Conservation (phyloP, 2,113 vertebrate species). For the Phylloscopus whistleri region DNA sequence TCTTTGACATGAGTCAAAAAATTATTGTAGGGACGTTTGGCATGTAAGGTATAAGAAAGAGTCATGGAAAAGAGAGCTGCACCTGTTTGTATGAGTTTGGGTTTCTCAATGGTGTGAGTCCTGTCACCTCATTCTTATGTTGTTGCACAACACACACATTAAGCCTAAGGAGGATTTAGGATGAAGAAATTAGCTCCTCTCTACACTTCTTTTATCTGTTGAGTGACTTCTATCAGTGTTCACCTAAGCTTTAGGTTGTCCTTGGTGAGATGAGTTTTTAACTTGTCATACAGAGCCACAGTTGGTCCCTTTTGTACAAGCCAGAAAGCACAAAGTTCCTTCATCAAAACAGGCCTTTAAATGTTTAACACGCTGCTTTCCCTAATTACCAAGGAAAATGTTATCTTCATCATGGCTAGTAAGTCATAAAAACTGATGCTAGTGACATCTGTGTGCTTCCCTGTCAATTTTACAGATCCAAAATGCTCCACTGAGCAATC, state of each 20-base stretch:
- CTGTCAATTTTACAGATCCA: background rate
- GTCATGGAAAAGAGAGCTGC: background rate
- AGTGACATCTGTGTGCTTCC: background rate
- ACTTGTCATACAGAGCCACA: rapidly evolving
- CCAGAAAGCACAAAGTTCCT: background rate
- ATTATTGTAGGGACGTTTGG: background rate
- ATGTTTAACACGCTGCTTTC: background rate
- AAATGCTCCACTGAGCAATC: background rate
- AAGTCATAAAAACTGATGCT: background rate
- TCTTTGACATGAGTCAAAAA: background rate
- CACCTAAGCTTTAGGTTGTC: background rate
- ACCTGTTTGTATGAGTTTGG: background rate
- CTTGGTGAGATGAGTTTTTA: background rate
- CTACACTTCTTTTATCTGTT: background rate
- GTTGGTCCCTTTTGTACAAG: background rate
- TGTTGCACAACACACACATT: background rate
- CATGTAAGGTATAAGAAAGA: background rate
- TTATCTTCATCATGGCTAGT: background rate
- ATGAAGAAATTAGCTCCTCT: background rate
- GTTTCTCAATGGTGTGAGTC: background rate
- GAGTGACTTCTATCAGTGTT: background rate
- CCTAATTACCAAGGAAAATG: background rate
- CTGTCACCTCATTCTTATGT: background rate
- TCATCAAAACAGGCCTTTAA: background rate
- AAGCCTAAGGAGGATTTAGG: background rate